Evolutionary conservation across 2,888 invertebrate genomes (phyloP).

Genomic region (Zaprionus lineosus): DNA sequence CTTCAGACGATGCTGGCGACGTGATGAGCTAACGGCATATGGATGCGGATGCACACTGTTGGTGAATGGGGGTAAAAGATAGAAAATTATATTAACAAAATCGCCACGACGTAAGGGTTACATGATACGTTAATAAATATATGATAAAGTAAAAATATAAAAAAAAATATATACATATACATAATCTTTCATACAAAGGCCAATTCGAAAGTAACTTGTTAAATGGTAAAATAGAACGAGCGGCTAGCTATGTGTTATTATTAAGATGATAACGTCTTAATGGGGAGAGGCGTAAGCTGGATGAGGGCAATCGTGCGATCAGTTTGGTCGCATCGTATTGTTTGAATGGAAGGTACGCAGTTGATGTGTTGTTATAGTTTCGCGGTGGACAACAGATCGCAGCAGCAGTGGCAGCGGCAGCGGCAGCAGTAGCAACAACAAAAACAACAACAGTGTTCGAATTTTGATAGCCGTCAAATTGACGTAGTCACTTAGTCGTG

Average conservation of each 20-base stretch:
- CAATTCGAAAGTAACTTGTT: constrained; percentile 57
- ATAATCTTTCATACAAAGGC: constrained; percentile 59
- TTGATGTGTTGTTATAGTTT: constrained; percentile 35
- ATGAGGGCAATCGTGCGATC: constrained; percentile 8
- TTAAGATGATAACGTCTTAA: constrained; percentile 18
- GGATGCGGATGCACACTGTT: constrained; percentile 82
- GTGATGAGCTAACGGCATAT: constrained; percentile 78
- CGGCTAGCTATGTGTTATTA: constrained; percentile 16
- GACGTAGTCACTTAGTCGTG: constrained; percentile 27
- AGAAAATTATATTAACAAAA: constrained; percentile 1
- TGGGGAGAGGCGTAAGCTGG: constrained; percentile 32
- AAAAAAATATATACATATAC: constrained; percentile 10
- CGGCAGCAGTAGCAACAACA: constrained; percentile 39
- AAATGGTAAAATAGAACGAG: constrained; percentile 44
- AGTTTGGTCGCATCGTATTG: constrained; percentile 3
- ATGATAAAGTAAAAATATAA: constrained; percentile 46
- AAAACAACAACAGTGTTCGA: constrained; percentile 66
- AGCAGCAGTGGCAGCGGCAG: constrained; percentile 23
- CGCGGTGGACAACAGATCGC: constrained; percentile 33
- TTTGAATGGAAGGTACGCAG: constrained; percentile 33
- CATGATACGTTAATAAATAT: constrained; percentile 27
- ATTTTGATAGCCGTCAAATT: constrained; percentile 62
- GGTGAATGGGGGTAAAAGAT: constrained; percentile 34
- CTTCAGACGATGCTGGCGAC: constrained; percentile 80
- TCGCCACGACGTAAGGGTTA: background rate